Percentiles rank a stretch among this genome's conserved stretches.
phyloP scores from a whole-genome alignment of 2,888 invertebrate genomes.

The Drosophila dives region DNA sequence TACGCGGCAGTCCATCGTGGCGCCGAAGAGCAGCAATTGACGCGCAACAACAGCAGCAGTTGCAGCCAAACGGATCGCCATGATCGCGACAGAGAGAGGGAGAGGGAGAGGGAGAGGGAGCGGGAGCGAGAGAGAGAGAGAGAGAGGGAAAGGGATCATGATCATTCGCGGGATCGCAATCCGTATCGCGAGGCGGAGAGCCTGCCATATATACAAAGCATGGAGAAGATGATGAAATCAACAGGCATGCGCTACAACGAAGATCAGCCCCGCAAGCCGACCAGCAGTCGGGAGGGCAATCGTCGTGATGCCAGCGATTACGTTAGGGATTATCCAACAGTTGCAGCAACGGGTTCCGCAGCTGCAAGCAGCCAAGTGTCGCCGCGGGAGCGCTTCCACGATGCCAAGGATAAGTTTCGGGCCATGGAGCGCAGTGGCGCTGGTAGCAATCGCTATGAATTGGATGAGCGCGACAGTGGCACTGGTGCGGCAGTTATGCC shows the following conservation, averaged over 20 bases:
- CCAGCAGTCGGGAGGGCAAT: constrained; percentile 33
- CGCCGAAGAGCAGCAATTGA: constrained; percentile 28
- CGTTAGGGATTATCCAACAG: constrained; percentile 5
- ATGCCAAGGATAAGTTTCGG: constrained; percentile 94
- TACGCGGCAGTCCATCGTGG: constrained; percentile 76
- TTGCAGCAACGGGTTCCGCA: neutral
- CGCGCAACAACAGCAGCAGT: constrained; percentile 25
- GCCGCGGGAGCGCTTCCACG: constrained; percentile 92
- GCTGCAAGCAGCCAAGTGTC: constrained; percentile 82
- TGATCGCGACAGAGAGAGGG: constrained; percentile 50
- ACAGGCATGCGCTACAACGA: constrained; percentile 84
- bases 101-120: constrained; percentile 24
- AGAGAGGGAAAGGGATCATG: constrained; percentile 68
- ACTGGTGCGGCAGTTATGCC: constrained; percentile 14
- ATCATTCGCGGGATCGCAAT: constrained; percentile 82
- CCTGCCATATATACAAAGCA: constrained; percentile 84
- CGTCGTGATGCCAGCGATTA: constrained; percentile 26
- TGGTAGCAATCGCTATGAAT: constrained; percentile 83
- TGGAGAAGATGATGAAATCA: constrained; percentile 85
- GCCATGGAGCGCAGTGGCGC: constrained; percentile 87
- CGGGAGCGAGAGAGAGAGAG: constrained; percentile 46
- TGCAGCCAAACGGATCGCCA: constrained; percentile 48
- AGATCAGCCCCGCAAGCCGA: constrained; percentile 38
- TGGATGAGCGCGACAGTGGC: constrained; percentile 86
- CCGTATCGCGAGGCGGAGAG: constrained; percentile 85